phyloP scores from a whole-genome alignment of 2,888 invertebrate genomes.

The Calameuta idolon region DNA sequence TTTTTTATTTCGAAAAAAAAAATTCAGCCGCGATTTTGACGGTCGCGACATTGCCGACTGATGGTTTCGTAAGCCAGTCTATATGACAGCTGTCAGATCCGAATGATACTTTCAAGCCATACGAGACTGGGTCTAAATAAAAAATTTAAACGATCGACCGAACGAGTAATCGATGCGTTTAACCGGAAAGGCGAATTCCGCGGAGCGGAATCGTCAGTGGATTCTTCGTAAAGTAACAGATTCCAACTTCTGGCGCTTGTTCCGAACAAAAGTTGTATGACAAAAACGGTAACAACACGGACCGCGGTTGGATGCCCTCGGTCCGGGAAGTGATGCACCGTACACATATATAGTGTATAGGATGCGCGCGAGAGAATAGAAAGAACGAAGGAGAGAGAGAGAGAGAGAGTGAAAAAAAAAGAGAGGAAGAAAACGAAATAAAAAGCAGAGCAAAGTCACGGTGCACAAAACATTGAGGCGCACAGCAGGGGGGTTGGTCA shows the following conservation, averaged over 20 bases:
- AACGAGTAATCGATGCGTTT: neutral
- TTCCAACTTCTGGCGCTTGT: neutral
- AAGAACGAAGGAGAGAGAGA: slow-evolving; percentile 11
- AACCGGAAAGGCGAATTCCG: neutral
- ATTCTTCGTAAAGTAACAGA: neutral
- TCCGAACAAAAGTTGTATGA: neutral
- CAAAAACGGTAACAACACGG: slow-evolving; percentile 20
- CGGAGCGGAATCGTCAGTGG: neutral
- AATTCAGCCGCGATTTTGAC: neutral
- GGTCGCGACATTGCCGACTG: neutral
- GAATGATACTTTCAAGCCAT: neutral
- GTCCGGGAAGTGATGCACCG: neutral
- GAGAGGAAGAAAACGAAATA: slow-evolving; percentile 17
- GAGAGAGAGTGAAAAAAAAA: slow-evolving; percentile 10
- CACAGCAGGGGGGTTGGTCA: slow-evolving; percentile 45
- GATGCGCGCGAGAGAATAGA: slow-evolving; percentile 21
- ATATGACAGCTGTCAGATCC: neutral
- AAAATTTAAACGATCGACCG: neutral
- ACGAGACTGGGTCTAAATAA: neutral
- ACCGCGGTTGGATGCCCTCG: slow-evolving; percentile 20
- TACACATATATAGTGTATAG: slow-evolving; percentile 7
- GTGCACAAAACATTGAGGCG: slow-evolving; percentile 48
- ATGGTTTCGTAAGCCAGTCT: neutral
- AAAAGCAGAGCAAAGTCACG: slow-evolving; percentile 36
- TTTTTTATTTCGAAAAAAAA: neutral